These are phyloP conservation scores for Stictonetta naevosa DNA, from an alignment of 2,113 vertebrate species.

Conservation along the genomic window DNA sequence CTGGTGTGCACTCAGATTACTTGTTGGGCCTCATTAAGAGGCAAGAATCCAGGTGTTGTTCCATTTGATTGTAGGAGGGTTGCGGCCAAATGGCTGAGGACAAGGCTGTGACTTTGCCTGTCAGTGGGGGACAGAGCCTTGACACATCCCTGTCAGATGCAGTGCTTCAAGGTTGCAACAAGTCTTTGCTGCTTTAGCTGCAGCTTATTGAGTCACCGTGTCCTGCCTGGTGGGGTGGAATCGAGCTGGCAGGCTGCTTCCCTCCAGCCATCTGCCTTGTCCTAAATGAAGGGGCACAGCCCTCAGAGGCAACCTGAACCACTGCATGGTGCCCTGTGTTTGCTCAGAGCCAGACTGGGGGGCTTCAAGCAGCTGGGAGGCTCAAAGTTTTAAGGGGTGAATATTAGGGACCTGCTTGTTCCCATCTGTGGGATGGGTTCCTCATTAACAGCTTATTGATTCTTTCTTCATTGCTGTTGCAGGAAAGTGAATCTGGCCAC, in stretches of 20 bases:
- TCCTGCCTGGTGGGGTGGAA: neutral
- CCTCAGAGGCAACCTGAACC: neutral
- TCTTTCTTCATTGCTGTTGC: neutral
- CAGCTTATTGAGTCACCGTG: neutral
- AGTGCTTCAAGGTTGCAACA: neutral
- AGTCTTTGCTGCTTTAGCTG: neutral
- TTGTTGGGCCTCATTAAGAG: slow-evolving; percentile 1
- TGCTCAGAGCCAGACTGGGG: neutral
- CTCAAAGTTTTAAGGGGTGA: neutral
- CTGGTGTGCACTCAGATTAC: slow-evolving; percentile 12
- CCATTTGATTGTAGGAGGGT: neutral
- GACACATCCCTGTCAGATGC: neutral
- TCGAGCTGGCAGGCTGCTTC: neutral
- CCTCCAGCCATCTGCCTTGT: neutral
- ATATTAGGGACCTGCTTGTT: neutral
- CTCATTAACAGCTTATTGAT: neutral
- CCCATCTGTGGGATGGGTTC: neutral
- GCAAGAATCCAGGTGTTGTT: slow-evolving; percentile 49
- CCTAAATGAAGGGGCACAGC: neutral
- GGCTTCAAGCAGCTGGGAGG: neutral
- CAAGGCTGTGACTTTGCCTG: neutral
- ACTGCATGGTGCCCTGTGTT: neutral
- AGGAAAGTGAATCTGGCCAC: neutral
- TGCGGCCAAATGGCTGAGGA: neutral
- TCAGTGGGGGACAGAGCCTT: neutral